Conservation (phyloP, 2,113 vertebrate genomes). For the Harpagus bidentatus region DNA sequence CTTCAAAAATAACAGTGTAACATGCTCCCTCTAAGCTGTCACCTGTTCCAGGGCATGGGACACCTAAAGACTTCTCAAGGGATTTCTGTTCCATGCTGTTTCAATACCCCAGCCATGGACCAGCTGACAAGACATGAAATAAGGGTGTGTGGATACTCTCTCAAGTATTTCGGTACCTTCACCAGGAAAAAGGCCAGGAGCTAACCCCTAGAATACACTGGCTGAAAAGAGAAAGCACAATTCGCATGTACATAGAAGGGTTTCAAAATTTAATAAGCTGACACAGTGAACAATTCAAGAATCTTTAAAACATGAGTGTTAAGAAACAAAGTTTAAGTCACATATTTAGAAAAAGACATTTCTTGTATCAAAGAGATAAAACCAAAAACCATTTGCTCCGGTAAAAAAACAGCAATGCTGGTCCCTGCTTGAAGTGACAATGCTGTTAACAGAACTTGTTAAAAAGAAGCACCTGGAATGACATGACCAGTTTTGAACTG, state of each 20-base stretch:
- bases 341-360: background rate
- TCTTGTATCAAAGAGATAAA: background rate
- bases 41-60: accelerated
- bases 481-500: background rate
- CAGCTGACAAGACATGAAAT: background rate
- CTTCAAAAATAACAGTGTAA: background rate
- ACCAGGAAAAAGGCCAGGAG: background rate
- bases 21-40: background rate
- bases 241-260: background rate
- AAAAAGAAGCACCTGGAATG: background rate
- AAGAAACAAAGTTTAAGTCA: background rate
- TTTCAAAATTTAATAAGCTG: background rate
- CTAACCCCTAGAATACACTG: background rate
- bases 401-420: background rate
- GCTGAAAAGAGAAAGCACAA: background rate
- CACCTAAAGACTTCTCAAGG: background rate
- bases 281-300: background rate
- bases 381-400: background rate
- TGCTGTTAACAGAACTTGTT: background rate
- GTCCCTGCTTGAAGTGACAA: background rate
- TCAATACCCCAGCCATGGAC: background rate
- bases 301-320: background rate
- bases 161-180: background rate
- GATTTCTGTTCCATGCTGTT: background rate
- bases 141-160: background rate